Base-by-base conservation (phyloP, 2,888 invertebrate genomes). In the Microplitis manilae region DNA sequence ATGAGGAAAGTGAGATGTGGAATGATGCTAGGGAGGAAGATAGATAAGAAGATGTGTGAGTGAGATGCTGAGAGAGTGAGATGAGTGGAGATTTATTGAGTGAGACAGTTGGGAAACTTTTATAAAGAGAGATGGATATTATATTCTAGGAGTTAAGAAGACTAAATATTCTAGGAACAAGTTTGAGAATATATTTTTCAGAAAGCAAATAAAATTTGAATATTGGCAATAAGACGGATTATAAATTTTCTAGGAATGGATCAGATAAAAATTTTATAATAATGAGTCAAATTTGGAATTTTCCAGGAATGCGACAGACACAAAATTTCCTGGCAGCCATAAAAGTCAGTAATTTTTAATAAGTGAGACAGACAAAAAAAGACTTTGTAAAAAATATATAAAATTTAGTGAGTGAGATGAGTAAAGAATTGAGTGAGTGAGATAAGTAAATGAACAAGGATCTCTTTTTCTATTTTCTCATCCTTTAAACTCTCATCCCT, bases 71-170 rank as follows among this genome's bases (percentile, higher is more conserved):
- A 64, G 70, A 64, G 60, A 59, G 69, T 60, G 76, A 20, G 80
- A 77, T 75, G 64, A 78, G 65, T 39, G 77, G 64, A 64, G 62
- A 75, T 68, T 41, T 67, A 20, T 67, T 17, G 75, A 70, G 76
- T 73, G 69, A 75, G 79, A 77, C 50, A 13, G 50, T 71, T 9
- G 38, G 65, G 20, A 9, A 60, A 71, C 68, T 20, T 17, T 72
- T 62, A 68, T 68, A 75, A 50, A 71, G 64, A 73, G 73, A 64
- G 59, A 30, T 20, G n/a, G 5, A 9, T 4, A 50, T 50, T 6
- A 50, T 50, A 9, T 50, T 50, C 13, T 50, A 50, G 50, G 13
- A 50, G 50, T 50, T 50, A 50, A 9, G 9, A 8, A 50, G 13
- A 50, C 13, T 50, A 50, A 13, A 50, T 8, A 30, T 30, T 30